These are phyloP conservation scores for Bothrops alternatus DNA, from an alignment of 2,797 vertebrate species.

Conservation along the genomic window DNA sequence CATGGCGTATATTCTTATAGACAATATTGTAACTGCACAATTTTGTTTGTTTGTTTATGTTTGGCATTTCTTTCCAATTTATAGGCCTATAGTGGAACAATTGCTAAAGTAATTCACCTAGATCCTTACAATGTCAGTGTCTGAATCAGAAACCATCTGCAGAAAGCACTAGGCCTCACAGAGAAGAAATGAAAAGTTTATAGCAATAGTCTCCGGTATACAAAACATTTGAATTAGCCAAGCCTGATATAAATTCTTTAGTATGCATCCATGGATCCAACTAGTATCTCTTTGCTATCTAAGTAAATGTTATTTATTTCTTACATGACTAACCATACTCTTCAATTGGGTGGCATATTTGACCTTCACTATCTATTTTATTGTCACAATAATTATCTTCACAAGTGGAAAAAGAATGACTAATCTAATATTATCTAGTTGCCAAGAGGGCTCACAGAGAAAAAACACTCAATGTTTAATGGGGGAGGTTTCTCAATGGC, in stretches of 20 bases:
- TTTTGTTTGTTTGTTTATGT: background rate
- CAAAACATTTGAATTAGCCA: background rate
- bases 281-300: background rate
- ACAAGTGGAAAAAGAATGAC: background rate
- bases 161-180: background rate
- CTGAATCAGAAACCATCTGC: background rate
- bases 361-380: background rate
- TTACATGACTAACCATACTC: background rate
- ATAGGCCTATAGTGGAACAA: background rate
- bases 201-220: background rate
- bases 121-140: background rate
- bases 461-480: background rate
- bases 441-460: background rate
- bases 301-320: background rate
- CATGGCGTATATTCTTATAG: background rate
- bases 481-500: background rate
- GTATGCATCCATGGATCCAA: background rate
- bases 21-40: background rate
- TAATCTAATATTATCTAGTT: background rate
- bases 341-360: background rate
- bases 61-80: background rate
- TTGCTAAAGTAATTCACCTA: background rate
- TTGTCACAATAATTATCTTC: background rate
- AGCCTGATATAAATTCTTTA: background rate
- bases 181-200: background rate